Conservation (phyloP, 2,888 invertebrate species). For the Parochlus steinenii region DNA sequence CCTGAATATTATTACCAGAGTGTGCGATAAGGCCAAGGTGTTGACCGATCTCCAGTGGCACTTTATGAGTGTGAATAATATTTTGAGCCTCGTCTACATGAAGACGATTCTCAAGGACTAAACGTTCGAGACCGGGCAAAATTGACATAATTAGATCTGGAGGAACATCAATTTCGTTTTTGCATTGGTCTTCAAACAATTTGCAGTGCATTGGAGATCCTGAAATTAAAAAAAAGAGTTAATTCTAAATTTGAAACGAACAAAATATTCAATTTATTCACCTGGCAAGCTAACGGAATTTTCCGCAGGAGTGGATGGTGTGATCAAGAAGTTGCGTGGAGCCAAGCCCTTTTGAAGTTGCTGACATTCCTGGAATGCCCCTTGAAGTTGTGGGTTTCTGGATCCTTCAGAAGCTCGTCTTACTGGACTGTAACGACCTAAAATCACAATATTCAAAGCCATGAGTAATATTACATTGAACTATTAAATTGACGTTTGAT, state of each 20-base stretch:
- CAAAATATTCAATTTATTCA: constrained; percentile 17
- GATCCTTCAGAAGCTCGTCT: constrained; percentile 66
- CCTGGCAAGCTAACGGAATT: constrained; percentile 32
- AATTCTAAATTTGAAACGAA: background rate
- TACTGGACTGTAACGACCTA: constrained; percentile 69
- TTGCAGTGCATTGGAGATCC: constrained; percentile 46
- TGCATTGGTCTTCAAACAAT: constrained; percentile 17
- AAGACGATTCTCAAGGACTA: constrained; percentile 31
- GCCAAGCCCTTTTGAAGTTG: constrained; percentile 44
- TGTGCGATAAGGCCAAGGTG: constrained; percentile 38
- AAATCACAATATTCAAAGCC: no score
- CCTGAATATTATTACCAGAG: constrained; percentile 28
- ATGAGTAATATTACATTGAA: background rate
- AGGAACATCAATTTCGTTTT: constrained; percentile 28
- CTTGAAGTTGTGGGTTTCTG: constrained; percentile 37
- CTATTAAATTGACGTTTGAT: background rate
- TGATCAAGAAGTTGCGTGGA: constrained; percentile 25
- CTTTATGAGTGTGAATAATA: constrained; percentile 30
- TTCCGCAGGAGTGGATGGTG: constrained; percentile 30
- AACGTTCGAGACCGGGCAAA: constrained; percentile 29
- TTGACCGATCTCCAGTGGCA: constrained; percentile 34
- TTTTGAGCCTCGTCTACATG: constrained; percentile 29
- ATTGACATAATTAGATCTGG: constrained; percentile 33
- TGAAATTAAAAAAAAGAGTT: constrained; percentile 19
- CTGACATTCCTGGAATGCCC: constrained; percentile 62